Evolutionary conservation across 2,888 invertebrate genomes (phyloP).

Genomic region (Pharmacophagus antenor): DNA sequence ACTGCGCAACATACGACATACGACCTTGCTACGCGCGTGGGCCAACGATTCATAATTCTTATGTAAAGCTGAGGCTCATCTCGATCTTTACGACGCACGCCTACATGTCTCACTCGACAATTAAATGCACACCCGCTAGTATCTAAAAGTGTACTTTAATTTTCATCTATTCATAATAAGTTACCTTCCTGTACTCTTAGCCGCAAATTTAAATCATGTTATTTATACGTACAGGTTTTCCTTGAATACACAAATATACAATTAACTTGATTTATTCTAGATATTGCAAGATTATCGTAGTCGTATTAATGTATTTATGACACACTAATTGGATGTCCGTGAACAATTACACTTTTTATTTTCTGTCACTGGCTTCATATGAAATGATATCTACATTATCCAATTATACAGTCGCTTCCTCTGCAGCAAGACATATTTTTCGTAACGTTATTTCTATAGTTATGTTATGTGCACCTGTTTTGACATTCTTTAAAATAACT

Average conservation of each 20-base stretch:
- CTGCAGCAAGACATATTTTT: no score
- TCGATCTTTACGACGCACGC: slow-evolving; percentile 44
- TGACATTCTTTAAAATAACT: no score
- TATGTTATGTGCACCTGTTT: no score
- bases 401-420: no score
- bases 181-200: not conserved
- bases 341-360: slow-evolving; percentile 2
- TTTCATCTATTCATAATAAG: no score
- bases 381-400: no score
- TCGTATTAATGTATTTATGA: slow-evolving; percentile 1
- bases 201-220: not conserved
- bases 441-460: no score
- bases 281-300: slow-evolving; percentile 5
- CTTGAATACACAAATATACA: not conserved
- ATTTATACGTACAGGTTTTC: not conserved
- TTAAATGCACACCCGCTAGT: no score
- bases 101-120: slow-evolving; percentile 37
- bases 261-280: not conserved
- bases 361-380: not conserved
- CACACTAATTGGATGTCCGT: slow-evolving; percentile 4
- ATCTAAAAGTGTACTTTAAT: no score
- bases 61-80: slow-evolving; percentile 54
- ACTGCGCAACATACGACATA: slow-evolving; percentile 70
- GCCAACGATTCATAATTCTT: slow-evolving; percentile 63
- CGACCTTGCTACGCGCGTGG: slow-evolving; percentile 73